A percentile compares a stretch with the other conserved stretches of the same genome.
Conservation (phyloP, 2,888 invertebrate genomes). For the Mayetiola destructor region DNA sequence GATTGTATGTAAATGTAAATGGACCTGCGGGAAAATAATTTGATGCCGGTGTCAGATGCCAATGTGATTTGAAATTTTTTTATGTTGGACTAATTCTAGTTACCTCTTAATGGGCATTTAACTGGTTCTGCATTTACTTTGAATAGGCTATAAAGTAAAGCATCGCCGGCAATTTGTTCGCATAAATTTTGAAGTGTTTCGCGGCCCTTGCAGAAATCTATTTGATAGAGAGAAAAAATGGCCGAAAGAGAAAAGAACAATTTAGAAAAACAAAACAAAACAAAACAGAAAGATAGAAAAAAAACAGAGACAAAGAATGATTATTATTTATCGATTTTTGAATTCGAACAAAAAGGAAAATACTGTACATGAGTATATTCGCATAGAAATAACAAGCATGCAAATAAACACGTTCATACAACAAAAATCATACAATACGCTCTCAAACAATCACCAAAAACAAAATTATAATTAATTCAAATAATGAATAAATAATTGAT, state of each 20-base stretch:
- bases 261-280: slow-evolving; percentile 10
- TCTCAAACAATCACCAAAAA: no score
- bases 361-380: neutral
- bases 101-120: slow-evolving; percentile 60
- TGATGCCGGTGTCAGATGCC: neutral
- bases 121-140: slow-evolving; percentile 75
- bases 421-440: slow-evolving; percentile 18
- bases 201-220: slow-evolving; percentile 29
- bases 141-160: slow-evolving; percentile 78
- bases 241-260: neutral
- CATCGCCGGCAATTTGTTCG: slow-evolving; percentile 77
- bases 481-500: no score
- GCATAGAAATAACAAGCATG: neutral
- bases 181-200: slow-evolving; percentile 69
- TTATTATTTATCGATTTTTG: slow-evolving; percentile 5
- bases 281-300: no score
- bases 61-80: neutral
- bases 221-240: slow-evolving; percentile 30
- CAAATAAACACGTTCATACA: slow-evolving; percentile 14
- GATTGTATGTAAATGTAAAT: slow-evolving; percentile 84
- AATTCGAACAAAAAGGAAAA: neutral
- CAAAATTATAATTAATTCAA: no score
- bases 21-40: slow-evolving; percentile 45
- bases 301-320: slow-evolving; percentile 5
- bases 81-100: slow-evolving; percentile 2